Conservation (phyloP, 1,140 invertebrate genomes). For the Pemphigus obesinymphae region DNA sequence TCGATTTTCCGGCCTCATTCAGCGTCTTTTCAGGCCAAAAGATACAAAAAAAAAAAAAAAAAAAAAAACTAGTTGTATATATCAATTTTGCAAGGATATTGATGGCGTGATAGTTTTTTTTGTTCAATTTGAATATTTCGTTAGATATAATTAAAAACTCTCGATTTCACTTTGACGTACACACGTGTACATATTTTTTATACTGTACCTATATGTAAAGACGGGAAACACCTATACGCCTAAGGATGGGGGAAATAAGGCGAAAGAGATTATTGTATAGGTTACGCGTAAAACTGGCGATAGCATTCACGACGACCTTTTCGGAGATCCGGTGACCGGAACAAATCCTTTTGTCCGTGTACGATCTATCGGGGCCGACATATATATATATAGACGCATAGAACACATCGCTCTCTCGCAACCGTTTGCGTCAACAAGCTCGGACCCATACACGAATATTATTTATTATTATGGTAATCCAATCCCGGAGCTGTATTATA, state of each 20-base stretch:
- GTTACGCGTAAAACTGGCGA: constrained; percentile 13
- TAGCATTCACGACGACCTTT: constrained; percentile 36
- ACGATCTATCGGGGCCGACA: neutral
- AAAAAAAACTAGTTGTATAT: too few relatives aligned
- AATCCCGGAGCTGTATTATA: neutral
- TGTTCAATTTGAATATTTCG: too few relatives aligned
- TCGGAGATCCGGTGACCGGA: constrained; percentile 39
- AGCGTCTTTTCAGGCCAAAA: too few relatives aligned
- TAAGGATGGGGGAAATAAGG: neutral
- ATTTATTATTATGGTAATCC: constrained; percentile 38
- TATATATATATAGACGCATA: neutral
- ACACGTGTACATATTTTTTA: neutral
- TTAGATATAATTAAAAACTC: too few relatives aligned
- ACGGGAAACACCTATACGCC: neutral
- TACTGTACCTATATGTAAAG: too few relatives aligned
- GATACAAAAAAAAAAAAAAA: too few relatives aligned
- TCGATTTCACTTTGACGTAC: neutral
- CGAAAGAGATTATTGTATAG: neutral
- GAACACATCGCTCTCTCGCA: neutral
- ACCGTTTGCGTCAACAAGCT: constrained; percentile 14
- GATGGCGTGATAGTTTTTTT: too few relatives aligned
- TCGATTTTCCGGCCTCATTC: too few relatives aligned
- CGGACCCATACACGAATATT: constrained; percentile 26
- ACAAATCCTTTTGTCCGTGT: constrained; percentile 39
- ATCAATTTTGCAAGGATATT: too few relatives aligned